Percentiles rank a stretch among this genome's conserved stretches.
Conservation (phyloP, 2,888 invertebrate genomes). For the Drosophila maculinotata region DNA sequence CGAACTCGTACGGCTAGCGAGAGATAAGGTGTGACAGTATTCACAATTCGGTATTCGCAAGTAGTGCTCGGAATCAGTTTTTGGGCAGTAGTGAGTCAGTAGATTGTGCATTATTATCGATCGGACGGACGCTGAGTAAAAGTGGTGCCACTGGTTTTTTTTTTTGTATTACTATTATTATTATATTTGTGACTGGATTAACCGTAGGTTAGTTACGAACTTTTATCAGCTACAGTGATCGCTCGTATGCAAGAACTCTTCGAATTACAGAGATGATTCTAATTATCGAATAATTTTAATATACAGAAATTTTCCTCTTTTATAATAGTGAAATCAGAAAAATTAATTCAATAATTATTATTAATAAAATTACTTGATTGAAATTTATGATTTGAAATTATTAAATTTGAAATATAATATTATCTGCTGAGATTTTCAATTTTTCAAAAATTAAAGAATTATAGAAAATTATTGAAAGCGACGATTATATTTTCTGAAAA, state of each 20-base stretch:
- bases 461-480: too few species aligned
- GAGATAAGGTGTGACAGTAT: slow-evolving; percentile 45
- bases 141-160: background rate
- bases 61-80: background rate
- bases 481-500: too few species aligned
- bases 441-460: too few species aligned
- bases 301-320: too few species aligned
- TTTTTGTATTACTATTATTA: background rate
- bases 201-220: background rate
- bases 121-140: slow-evolving; percentile 1
- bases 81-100: slow-evolving; percentile 4
- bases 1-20: slow-evolving; percentile 14
- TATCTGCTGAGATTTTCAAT: too few species aligned
- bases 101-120: slow-evolving; percentile 9
- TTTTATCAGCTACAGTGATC: background rate
- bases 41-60: slow-evolving; percentile 2
- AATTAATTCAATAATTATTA: too few species aligned
- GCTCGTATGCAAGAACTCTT: background rate
- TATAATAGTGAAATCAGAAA: too few species aligned
- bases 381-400: too few species aligned
- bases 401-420: too few species aligned
- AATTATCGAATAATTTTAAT: background rate
- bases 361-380: too few species aligned
- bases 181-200: background rate
- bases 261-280: background rate